Conservation (phyloP, 2,113 vertebrate species). For the Sorex araneus region DNA sequence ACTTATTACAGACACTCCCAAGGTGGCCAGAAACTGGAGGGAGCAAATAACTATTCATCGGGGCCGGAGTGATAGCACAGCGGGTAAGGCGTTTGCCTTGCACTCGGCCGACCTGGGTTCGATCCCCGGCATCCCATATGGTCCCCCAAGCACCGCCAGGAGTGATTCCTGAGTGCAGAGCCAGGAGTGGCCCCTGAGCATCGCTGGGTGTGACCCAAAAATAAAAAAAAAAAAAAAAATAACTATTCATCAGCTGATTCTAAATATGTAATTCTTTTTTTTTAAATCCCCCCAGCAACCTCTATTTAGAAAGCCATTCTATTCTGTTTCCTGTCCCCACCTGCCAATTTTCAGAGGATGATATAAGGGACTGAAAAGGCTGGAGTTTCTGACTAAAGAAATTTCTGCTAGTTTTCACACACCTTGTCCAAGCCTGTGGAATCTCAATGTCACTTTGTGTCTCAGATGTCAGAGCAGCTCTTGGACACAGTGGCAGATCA, state of each 20-base stretch:
- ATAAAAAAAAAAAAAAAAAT: too few species aligned
- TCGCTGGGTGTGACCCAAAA: too few species aligned
- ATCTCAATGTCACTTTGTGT: constrained; percentile 68
- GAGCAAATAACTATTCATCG: not conserved
- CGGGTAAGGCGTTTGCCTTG: too few species aligned
- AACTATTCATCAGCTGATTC: constrained; percentile 16
- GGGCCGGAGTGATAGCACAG: too few species aligned
- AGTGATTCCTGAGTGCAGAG: too few species aligned
- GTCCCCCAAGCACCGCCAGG: too few species aligned
- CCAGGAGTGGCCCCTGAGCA: too few species aligned
- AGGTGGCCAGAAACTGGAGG: not conserved
- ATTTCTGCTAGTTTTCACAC: not conserved
- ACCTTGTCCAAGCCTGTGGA: constrained; percentile 49
- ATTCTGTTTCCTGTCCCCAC: not conserved
- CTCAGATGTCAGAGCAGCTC: constrained; percentile 63
- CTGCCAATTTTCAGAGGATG: not conserved
- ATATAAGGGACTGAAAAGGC: not conserved
- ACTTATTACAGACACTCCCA: not conserved
- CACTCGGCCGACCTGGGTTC: too few species aligned
- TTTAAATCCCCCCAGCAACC: not conserved
- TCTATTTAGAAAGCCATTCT: constrained; percentile 10
- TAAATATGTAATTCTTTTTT: not conserved
- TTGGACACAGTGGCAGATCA: not conserved
- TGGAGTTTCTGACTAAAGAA: not conserved
- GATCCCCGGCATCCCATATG: too few species aligned